These are phyloP conservation scores for Pogonognathellus flavescens DNA, from an alignment of 1,140 invertebrate genomes.

Conservation along the genomic window DNA sequence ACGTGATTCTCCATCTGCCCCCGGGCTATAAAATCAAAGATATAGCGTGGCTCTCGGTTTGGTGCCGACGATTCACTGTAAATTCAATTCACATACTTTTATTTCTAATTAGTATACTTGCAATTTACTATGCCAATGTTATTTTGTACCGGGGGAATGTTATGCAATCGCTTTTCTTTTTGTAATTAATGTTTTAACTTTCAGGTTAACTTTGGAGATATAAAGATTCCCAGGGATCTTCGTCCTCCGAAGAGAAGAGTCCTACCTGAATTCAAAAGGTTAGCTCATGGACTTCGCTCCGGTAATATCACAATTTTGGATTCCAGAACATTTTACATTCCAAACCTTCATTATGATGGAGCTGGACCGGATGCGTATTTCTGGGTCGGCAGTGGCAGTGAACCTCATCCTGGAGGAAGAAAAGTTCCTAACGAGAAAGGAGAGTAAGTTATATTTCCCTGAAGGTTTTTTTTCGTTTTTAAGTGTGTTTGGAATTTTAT, in stretches of 20 bases:
- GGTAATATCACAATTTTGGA: slow-evolving; percentile 92
- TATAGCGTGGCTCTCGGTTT: slow-evolving; percentile 90
- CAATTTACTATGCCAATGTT: not conserved
- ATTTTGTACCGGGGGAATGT: not conserved
- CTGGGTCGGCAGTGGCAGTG: slow-evolving; percentile 88
- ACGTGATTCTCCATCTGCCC: slow-evolving; percentile 87
- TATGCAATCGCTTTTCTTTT: not conserved
- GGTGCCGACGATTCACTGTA: slow-evolving; percentile 90
- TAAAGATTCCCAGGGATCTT: slow-evolving; percentile 81
- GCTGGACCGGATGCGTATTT: slow-evolving; percentile 91
- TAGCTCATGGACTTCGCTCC: slow-evolving; percentile 88
- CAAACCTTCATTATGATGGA: slow-evolving; percentile 92
- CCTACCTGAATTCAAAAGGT: slow-evolving; percentile 85
- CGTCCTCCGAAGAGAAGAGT: slow-evolving; percentile 80
- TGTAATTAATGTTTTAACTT: slow-evolving; percentile 68
- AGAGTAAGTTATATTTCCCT: slow-evolving; percentile 70
- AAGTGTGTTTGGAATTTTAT: too few species aligned
- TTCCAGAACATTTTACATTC: slow-evolving; percentile 92
- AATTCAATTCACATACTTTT: slow-evolving; percentile 68
- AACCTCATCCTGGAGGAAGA: slow-evolving; percentile 84
- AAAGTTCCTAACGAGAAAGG: slow-evolving; percentile 90
- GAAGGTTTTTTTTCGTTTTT: not conserved
- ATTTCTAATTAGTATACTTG: slow-evolving; percentile 14
- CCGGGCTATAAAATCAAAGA: slow-evolving; percentile 85
- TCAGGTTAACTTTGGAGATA: slow-evolving; percentile 88